phyloP scores from a whole-genome alignment of 1,140 invertebrate genomes.

The Eueides isabella region DNA sequence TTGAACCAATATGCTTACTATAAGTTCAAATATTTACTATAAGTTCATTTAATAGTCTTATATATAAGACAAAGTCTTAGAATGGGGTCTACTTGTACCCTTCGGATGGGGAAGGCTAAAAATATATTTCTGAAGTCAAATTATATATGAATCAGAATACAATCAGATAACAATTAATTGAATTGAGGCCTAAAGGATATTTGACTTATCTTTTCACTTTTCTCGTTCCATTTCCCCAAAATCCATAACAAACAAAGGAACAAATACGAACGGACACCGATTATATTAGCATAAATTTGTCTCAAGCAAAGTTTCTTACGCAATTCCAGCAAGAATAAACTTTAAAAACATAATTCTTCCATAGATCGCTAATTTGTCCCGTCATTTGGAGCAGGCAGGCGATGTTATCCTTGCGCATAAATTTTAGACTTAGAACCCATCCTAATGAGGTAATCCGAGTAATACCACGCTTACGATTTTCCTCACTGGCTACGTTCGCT shows the following conservation, averaged over 20 bases:
- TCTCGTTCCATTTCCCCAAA: neutral
- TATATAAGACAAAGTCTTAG: too few species aligned
- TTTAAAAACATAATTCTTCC: conserved; percentile 3
- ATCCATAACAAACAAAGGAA: neutral
- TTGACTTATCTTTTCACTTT: too few species aligned
- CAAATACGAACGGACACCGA: neutral
- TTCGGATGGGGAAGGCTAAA: too few species aligned
- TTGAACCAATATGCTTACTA: too few species aligned
- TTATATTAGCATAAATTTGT: neutral
- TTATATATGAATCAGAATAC: too few species aligned
- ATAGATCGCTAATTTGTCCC: conserved; percentile 22
- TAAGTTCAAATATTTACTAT: too few species aligned
- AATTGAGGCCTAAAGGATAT: too few species aligned
- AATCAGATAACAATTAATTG: too few species aligned
- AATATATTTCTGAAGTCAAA: too few species aligned
- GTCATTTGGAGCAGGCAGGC: conserved; percentile 6
- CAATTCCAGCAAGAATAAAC: neutral
- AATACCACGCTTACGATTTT: conserved; percentile 37
- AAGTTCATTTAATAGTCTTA: too few species aligned
- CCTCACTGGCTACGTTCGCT: conserved; percentile 23
- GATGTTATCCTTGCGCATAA: conserved; percentile 34
- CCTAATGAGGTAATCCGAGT: conserved; percentile 48
- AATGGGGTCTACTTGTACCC: too few species aligned
- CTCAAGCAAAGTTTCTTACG: neutral
- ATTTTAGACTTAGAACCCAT: conserved; percentile 41